phyloP scores from a whole-genome alignment of 2,113 vertebrate species.

The Amphiprion ocellaris region DNA sequence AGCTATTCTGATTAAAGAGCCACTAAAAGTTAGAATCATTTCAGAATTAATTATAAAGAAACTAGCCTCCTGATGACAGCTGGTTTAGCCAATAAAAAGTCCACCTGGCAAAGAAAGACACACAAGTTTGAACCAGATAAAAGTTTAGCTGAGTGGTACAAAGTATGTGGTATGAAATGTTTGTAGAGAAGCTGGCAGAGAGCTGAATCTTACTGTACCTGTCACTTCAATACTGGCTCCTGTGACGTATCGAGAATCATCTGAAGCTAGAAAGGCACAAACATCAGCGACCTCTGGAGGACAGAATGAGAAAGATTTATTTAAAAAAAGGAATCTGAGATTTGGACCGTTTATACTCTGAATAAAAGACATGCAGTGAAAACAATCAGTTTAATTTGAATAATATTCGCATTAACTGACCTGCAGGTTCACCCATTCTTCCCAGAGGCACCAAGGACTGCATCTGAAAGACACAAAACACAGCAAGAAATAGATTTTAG shows the following conservation, averaged over 20 bases:
- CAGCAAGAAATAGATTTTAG: neutral
- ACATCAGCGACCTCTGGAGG: conserved; percentile 90
- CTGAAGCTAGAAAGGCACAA: conserved; percentile 90
- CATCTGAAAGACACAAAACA: conserved; percentile 71
- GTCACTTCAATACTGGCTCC: conserved; percentile 90
- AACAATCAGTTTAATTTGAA: neutral
- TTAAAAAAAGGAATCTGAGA: no score
- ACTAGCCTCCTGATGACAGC: neutral
- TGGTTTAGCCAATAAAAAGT: conserved; percentile 82
- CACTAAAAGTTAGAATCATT: neutral
- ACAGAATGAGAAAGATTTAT: neutral
- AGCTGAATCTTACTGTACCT: conserved; percentile 58
- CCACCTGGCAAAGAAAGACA: conserved; percentile 74
- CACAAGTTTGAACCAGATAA: neutral
- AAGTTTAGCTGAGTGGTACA: neutral
- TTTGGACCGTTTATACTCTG: no score
- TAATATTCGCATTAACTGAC: conserved; percentile 65
- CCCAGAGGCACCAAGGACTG: conserved; percentile 85
- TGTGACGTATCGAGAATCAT: conserved; percentile 90
- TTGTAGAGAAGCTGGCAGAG: conserved; percentile 38
- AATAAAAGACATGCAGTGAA: neutral
- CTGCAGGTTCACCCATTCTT: conserved; percentile 86
- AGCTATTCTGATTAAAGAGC: neutral
- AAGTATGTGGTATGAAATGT: no score
- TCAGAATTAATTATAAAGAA: neutral